Evolutionary conservation across 2,113 vertebrate genomes (phyloP).

Genomic region (Pygathrix nemaeus): DNA sequence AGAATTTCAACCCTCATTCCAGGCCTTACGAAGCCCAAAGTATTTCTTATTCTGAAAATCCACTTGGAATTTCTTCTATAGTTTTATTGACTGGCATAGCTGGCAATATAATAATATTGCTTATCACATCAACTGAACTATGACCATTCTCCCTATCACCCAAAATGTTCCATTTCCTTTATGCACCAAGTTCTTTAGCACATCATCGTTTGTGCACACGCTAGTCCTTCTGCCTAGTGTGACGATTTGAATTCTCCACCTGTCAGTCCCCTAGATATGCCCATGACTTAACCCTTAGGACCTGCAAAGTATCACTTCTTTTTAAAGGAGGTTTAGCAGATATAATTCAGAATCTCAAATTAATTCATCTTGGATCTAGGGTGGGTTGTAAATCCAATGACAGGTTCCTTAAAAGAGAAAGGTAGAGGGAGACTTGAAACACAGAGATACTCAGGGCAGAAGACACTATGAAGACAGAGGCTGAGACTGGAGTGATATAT

Average conservation of each 20-base stretch:
- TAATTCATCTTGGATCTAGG: background rate
- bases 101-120: background rate
- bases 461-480: background rate
- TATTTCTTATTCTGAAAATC: background rate
- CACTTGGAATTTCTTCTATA: background rate
- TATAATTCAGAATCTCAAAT: background rate
- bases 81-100: background rate
- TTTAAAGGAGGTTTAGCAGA: background rate
- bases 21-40: background rate
- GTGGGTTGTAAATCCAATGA: background rate
- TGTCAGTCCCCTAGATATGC: too few species aligned
- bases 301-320: background rate
- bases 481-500: accelerated
- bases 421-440: background rate
- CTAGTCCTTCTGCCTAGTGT: background rate
- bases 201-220: background rate
- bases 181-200: background rate
- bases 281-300: background rate
- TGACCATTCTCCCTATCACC: background rate
- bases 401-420: background rate
- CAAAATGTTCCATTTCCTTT: background rate
- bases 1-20: background rate
- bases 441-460: background rate
- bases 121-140: background rate
- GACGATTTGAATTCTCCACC: background rate